phyloP scores from a whole-genome alignment of 2,113 vertebrate species.

The Poecilia latipinna region DNA sequence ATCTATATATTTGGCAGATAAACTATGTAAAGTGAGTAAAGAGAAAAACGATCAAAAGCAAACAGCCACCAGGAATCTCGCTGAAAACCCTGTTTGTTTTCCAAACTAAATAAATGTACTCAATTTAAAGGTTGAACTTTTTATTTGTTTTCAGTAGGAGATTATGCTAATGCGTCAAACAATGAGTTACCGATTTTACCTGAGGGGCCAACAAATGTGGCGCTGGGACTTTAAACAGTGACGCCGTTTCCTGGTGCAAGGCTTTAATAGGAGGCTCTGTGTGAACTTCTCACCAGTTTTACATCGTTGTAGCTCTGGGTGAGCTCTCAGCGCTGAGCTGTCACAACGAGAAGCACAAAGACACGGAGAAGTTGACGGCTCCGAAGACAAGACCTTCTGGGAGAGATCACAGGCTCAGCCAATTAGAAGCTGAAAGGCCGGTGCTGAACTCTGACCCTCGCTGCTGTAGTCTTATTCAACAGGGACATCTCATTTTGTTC shows the following conservation, averaged over 20 bases:
- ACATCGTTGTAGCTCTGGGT: constrained; percentile 44
- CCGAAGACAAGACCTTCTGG: constrained; percentile 58
- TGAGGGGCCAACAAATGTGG: no score
- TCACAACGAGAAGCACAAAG: constrained; percentile 52
- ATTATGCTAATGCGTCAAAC: background rate
- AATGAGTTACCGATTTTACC: background rate
- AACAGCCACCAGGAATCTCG: no score
- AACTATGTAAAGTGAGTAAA: no score
- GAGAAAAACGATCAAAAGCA: no score
- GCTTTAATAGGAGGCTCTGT: constrained; percentile 25
- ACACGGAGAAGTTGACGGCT: constrained; percentile 47
- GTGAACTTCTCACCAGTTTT: constrained; percentile 22
- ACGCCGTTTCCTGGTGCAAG: constrained; percentile 21
- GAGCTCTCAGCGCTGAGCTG: constrained; percentile 55
- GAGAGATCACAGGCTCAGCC: constrained; percentile 67
- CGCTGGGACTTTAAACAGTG: constrained; percentile 1
- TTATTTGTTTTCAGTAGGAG: background rate
- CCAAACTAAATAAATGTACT: background rate
- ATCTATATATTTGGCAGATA: no score
- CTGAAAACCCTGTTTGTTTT: no score
- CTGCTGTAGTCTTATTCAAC: constrained; percentile 60
- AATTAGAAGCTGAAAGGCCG: constrained; percentile 73
- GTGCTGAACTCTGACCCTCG: constrained; percentile 64
- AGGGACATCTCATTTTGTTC: constrained; percentile 72
- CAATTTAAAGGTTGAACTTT: background rate